Percentiles rank a stretch among this genome's conserved stretches.
phyloP scores from a whole-genome alignment of 92 coral and sea anemone species.

The Scolanthus callimorphus region DNA sequence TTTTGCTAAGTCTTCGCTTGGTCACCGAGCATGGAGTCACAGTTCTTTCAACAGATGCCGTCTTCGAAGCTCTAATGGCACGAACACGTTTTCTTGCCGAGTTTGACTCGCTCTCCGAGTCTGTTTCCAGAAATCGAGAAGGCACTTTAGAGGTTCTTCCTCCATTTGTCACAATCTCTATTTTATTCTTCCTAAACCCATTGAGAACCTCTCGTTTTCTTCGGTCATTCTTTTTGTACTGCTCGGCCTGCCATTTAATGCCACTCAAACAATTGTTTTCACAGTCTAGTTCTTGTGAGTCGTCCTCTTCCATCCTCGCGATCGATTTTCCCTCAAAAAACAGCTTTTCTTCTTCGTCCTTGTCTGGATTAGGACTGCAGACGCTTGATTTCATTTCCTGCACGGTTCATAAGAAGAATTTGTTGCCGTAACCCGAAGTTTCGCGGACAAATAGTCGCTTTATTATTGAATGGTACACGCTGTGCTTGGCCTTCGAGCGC shows the following conservation, averaged over 20 bases:
- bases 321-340: slow-evolving; percentile 45
- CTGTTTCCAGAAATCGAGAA: slow-evolving; percentile 90
- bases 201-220: slow-evolving; percentile 63
- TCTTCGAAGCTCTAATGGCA: slow-evolving; percentile 28
- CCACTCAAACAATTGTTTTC: slow-evolving; percentile 95
- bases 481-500: slow-evolving; percentile 77
- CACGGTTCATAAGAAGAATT: slow-evolving; percentile 55
- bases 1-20: slow-evolving; percentile 59
- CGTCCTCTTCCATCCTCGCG: slow-evolving; percentile 50
- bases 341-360: slow-evolving; percentile 57
- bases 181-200: slow-evolving; percentile 71
- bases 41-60: slow-evolving; percentile 56
- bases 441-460: slow-evolving; percentile 64
- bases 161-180: slow-evolving; percentile 74
- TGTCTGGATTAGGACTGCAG: slow-evolving; percentile 56
- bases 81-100: slow-evolving; percentile 47
- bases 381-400: slow-evolving; percentile 65
- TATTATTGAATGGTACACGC: slow-evolving; percentile 98
- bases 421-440: slow-evolving; percentile 38
- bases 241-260: slow-evolving; percentile 99
- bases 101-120: slow-evolving; percentile 67
- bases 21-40: slow-evolving; percentile 37
- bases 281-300: slow-evolving; percentile 72
- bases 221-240: slow-evolving; percentile 64
- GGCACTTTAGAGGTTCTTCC: slow-evolving; percentile 91